These are phyloP conservation scores for Tauraco hartlaubi DNA, from an alignment of 2,797 vertebrate species.

Conservation along the genomic window DNA sequence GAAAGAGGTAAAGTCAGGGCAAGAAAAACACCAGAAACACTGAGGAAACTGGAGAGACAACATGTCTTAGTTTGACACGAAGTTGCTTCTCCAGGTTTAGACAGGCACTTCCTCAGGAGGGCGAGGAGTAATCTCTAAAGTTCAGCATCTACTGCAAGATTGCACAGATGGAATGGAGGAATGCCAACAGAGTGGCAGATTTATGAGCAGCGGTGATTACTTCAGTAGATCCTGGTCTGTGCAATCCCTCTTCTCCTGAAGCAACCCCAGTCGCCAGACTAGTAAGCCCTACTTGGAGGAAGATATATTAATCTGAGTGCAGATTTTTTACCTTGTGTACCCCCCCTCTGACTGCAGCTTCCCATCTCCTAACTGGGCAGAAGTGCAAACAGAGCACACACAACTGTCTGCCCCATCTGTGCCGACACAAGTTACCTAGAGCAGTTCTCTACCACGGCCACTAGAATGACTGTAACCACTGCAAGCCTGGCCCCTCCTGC, in stretches of 20 bases:
- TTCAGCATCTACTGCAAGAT: not conserved
- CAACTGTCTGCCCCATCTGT: not conserved
- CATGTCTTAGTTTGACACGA: fast-evolving
- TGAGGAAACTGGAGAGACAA: not conserved
- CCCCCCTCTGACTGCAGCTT: not conserved
- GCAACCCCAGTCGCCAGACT: not conserved
- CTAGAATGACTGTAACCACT: not conserved
- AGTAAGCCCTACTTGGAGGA: not conserved
- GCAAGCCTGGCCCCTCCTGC: not conserved
- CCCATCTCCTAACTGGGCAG: not conserved
- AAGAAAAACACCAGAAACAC: not conserved
- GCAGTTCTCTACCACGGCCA: not conserved
- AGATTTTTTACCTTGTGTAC: not conserved
- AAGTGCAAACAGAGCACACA: not conserved
- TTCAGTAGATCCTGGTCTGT: not conserved
- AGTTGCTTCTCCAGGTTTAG: not conserved
- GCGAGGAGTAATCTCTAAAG: not conserved
- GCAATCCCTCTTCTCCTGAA: not conserved
- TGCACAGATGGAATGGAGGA: not conserved
- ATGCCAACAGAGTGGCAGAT: not conserved
- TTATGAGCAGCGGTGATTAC: not conserved
- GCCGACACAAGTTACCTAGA: not conserved
- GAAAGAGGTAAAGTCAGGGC: not conserved
- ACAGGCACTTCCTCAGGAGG: not conserved
- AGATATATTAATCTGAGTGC: not conserved